These are phyloP conservation scores for Anthopleura sola DNA, from an alignment of 64 coral and sea anemone genomes.

Conservation along the genomic window DNA sequence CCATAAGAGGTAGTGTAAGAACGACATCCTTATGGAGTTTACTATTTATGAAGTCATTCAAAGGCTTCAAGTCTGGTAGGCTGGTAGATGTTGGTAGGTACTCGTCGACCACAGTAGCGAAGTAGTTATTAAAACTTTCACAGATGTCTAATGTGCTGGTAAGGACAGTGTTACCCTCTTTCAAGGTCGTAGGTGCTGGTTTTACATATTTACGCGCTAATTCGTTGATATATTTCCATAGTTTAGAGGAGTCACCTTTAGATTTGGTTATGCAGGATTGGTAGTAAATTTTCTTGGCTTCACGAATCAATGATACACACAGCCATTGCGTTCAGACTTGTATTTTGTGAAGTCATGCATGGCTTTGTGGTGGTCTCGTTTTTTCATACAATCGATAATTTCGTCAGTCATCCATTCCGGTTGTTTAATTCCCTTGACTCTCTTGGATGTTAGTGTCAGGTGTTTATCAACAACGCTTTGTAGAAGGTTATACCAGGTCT, in stretches of 20 bases:
- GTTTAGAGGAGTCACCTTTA: slow-evolving; percentile 18
- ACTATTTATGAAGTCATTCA: neutral
- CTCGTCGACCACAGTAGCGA: neutral
- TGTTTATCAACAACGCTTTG: slow-evolving; percentile 11
- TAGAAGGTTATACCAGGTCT: neutral
- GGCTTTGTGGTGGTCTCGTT: slow-evolving; percentile 9
- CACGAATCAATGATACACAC: neutral
- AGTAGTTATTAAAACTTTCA: neutral
- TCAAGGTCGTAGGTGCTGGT: neutral
- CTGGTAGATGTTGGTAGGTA: neutral
- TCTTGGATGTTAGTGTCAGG: slow-evolving; percentile 3
- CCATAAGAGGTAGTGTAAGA: neutral
- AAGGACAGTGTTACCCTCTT: slow-evolving; percentile 5
- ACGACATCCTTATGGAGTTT: neutral
- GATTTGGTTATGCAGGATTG: neutral
- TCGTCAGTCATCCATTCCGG: slow-evolving; percentile 34
- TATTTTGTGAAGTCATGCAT: neutral
- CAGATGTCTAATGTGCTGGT: neutral
- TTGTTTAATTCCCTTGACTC: slow-evolving; percentile 4
- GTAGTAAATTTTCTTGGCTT: slow-evolving; percentile 10
- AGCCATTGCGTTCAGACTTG: slow-evolving; percentile 3
- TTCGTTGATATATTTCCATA: slow-evolving; percentile 28
- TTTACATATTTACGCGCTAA: neutral
- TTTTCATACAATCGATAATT: slow-evolving; percentile 7
- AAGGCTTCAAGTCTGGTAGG: neutral